phyloP scores from a whole-genome alignment of 2,113 vertebrate species.

The Setophaga kirtlandii region DNA sequence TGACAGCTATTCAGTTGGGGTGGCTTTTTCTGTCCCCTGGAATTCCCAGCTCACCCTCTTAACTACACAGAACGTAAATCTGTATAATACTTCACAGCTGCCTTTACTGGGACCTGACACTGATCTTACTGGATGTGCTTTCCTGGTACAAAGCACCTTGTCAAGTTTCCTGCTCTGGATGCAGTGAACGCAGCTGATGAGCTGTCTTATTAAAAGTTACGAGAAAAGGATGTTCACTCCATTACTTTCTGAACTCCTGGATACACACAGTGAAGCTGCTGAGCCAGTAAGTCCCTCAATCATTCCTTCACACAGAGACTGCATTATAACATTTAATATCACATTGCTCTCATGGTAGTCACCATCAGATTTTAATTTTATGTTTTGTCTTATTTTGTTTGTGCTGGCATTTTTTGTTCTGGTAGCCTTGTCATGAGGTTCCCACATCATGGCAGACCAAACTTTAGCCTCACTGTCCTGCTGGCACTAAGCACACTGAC shows the following conservation, averaged over 20 bases:
- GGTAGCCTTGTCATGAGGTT: not conserved
- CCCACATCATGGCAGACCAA: not conserved
- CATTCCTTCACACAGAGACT: not conserved
- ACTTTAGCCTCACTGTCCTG: not conserved
- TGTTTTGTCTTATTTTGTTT: not conserved
- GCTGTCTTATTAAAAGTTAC: slow-evolving; percentile 60
- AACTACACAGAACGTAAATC: slow-evolving; percentile 58
- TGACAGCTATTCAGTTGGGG: slow-evolving; percentile 61
- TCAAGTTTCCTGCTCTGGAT: slow-evolving; percentile 45
- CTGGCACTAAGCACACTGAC: not conserved
- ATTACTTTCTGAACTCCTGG: slow-evolving; percentile 48
- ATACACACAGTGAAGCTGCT: not conserved
- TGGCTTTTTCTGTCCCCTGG: slow-evolving; percentile 43
- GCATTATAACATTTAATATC: not conserved
- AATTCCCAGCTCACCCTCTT: slow-evolving; percentile 52
- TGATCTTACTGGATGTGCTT: slow-evolving; percentile 33
- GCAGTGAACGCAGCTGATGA: not conserved
- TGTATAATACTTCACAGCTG: slow-evolving; percentile 44
- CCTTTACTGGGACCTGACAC: slow-evolving; percentile 48
- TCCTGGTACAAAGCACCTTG: slow-evolving; percentile 37
- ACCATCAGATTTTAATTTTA: not conserved
- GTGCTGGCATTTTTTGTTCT: not conserved
- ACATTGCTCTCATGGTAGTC: not conserved
- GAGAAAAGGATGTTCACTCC: slow-evolving; percentile 37
- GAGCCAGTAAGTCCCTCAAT: not conserved